Base-by-base conservation (phyloP, 2,888 invertebrate genomes). In the Synanthedon formicaeformis region DNA sequence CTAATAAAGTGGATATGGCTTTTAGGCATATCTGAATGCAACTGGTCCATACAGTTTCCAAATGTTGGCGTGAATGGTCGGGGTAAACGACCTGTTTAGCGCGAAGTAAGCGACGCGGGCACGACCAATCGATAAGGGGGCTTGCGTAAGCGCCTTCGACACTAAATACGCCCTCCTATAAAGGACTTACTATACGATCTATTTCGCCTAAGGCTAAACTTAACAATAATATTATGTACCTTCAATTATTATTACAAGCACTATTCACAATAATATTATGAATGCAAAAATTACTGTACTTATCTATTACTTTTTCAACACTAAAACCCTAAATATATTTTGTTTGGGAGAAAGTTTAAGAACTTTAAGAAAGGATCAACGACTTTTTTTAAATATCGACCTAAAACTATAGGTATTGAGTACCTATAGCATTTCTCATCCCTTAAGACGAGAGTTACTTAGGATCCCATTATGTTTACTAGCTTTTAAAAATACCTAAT, bases 81-180 rank as follows among this genome's bases (percentile, higher is more conserved):
- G 73, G 83, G 77, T 83, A 69, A 78, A 78, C 66, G 83, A 73
- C 73, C 78, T 71, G 72, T 73, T 79, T 77, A 69, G 73, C 74
- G 68, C 70, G 73, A 67, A 74, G 73, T 68, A 71, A 73, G 67
- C 67, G 73, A 77, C 76, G 75, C 72, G 73, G 75, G 70, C 74
- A 73, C 71, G 69, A 71, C 76, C 73, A 71, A 77, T 79, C 78
- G 79, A 80, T 78, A 79, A 78, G 67, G 67, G 61, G 61, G 57
- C 69, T 85, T 85, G 80, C 82, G 81, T 79, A 84, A 83, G 72
- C 67, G 69, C 67, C 57, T 68, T 64, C 45, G 34, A 34, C 34
- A 34, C 34, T 45, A 45, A 14, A 69, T 67, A 72, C 74, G 76
- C 79, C 78, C 73, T 80, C 77, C 73, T 73, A 34, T 34, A 75